Base-by-base conservation (phyloP, 2,888 invertebrate genomes). In the Melanostoma scalare region DNA sequence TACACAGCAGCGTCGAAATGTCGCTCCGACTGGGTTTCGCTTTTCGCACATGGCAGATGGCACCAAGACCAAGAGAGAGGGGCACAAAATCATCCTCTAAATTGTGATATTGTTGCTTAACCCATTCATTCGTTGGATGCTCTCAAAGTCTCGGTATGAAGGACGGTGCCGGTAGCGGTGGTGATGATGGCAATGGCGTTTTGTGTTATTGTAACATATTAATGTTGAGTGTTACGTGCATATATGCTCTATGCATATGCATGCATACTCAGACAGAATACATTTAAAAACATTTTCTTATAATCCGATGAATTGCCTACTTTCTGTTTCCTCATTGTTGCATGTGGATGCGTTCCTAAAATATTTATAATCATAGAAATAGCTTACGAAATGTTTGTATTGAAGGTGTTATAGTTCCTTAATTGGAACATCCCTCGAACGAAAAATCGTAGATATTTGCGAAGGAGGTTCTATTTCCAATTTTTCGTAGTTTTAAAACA, bases 231-330 rank as follows among this genome's bases (percentile, higher is more conserved):
- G 55, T 33, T 44, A 46, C 53, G 48, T 31, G 67, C 67, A 75
- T 58, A 76, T 20, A 20, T 20, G 20, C 20, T 20, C 20, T 20
- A 20, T 20, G 20, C 20, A 20, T 20, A 20, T 20, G 20, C 20
- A 1, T 20, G 20, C 20, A 20, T 20, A 20, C 20, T 20, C 1
- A 1, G 63, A 61, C 65, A 55, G 60, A 67, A 50, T 71, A 55
- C 55, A 55, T 55, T 72, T 72, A 10, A 53, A 72, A 75, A 75
- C 67, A 76, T 72, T 67, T 76, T 68, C 76, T 81, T 81, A 63
- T 68, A 81, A 76, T 71, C 67, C 76, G 65, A 48, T 55, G 46
- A 50, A 38, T 61, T 74, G 35, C 44, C 20, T 44, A 33, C 9
- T 9, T 36, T 36, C 44, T 8, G 58, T 44, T 69, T 52, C 9